Percentiles rank a stretch among this genome's conserved stretches.
Conservation (phyloP, 2,113 vertebrate species). For the Callipepla squamata region DNA sequence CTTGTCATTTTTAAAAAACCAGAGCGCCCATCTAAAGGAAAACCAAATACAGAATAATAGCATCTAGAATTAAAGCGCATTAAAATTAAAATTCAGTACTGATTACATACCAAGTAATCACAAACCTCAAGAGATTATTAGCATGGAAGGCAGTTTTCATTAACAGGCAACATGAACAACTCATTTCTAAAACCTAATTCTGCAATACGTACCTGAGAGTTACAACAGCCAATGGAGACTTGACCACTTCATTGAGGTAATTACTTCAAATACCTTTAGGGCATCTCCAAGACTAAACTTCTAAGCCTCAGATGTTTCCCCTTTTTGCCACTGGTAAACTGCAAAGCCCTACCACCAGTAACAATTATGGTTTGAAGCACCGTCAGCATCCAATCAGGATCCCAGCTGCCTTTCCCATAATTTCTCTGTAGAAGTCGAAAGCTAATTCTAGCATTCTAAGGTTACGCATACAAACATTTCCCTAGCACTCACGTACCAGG, state of each 20-base stretch:
- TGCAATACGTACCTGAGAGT: not conserved
- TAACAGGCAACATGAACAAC: not conserved
- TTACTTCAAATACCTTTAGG: not conserved
- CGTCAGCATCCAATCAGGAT: not conserved
- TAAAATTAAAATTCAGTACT: not conserved
- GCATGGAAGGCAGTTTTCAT: not conserved
- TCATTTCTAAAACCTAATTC: not conserved
- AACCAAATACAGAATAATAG: not conserved
- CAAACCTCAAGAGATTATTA: not conserved
- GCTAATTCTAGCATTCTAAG: not conserved
- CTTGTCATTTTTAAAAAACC: conserved; percentile 99
- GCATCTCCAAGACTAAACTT: not conserved
- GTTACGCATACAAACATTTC: not conserved
- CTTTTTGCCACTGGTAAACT: not conserved
- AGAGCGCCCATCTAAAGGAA: conserved; percentile 93
- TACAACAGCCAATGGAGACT: not conserved
- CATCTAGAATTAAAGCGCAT: not conserved
- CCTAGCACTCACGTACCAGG: not conserved
- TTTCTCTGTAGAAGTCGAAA: not conserved
- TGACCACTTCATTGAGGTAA: not conserved
- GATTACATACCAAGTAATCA: not conserved
- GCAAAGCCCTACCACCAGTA: not conserved
- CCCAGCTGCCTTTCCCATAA: not conserved
- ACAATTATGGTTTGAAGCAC: not conserved
- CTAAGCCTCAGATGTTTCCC: not conserved